Evolutionary conservation across 2,888 invertebrate genomes (phyloP).

Genomic region (Eilema caniola): DNA sequence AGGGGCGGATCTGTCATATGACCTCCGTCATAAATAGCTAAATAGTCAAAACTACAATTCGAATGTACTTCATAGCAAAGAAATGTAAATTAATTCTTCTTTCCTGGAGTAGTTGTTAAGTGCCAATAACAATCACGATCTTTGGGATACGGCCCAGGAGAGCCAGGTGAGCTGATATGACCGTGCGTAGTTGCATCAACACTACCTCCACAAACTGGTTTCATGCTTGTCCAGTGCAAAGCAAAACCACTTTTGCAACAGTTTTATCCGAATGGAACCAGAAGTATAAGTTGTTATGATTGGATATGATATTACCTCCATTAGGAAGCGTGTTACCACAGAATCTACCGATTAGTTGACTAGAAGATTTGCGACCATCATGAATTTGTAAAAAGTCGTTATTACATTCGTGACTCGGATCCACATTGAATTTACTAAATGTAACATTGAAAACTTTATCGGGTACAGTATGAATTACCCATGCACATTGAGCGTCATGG

Average conservation of each 20-base stretch:
- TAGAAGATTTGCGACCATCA: constrained; percentile 92
- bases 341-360: constrained; percentile 92
- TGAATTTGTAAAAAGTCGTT: constrained; percentile 93
- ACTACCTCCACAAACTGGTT: constrained; percentile 91
- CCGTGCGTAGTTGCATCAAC: constrained; percentile 89
- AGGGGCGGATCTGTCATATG: constrained; percentile 82
- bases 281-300: constrained; percentile 92
- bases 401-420: constrained; percentile 88
- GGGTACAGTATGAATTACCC: constrained; percentile 90
- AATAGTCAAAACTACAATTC: constrained; percentile 92
- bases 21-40: constrained; percentile 89
- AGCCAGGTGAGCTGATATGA: constrained; percentile 94
- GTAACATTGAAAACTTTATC: constrained; percentile 92
- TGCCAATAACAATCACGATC: constrained; percentile 95
- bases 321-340: constrained; percentile 91
- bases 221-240: constrained; percentile 91
- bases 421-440: constrained; percentile 92
- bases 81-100: constrained; percentile 94
- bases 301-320: constrained; percentile 91
- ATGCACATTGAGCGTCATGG: constrained; percentile 91
- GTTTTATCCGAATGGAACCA: constrained; percentile 93
- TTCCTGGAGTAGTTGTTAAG: constrained; percentile 89
- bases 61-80: constrained; percentile 92
- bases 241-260: constrained; percentile 90
- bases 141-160: constrained; percentile 94